These are phyloP conservation scores for Eurytoma adleriae DNA, from an alignment of 2,888 invertebrate species.

Conservation along the genomic window DNA sequence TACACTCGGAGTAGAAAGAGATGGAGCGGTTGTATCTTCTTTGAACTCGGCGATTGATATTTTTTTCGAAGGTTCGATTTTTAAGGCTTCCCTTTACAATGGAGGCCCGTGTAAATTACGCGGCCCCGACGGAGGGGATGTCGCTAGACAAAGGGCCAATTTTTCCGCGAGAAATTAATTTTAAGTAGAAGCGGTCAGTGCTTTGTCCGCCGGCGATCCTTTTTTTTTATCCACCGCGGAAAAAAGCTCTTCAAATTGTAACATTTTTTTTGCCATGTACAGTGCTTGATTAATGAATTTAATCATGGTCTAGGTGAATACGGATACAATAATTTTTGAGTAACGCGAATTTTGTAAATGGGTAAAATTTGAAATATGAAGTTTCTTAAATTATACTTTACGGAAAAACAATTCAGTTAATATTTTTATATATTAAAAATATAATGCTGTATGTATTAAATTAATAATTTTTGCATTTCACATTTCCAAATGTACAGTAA, in stretches of 20 bases:
- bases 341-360: too few relatives aligned
- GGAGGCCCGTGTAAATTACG: background rate
- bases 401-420: too few relatives aligned
- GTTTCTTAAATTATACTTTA: too few relatives aligned
- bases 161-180: background rate
- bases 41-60: conserved; percentile 39
- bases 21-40: background rate
- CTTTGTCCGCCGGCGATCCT: conserved; percentile 3
- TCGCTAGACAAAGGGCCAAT: background rate
- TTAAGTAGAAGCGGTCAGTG: conserved; percentile 25
- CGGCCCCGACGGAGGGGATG: background rate
- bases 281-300: background rate
- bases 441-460: too few relatives aligned
- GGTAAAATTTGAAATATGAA: too few relatives aligned
- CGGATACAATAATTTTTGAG: too few relatives aligned
- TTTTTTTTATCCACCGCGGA: background rate
- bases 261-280: too few relatives aligned
- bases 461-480: too few relatives aligned
- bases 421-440: too few relatives aligned
- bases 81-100: background rate
- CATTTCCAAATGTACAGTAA: too few relatives aligned
- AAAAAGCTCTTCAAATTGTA: background rate
- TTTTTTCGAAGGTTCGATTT: conserved; percentile 20
- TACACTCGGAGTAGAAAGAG: too few relatives aligned
- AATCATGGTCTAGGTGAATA: background rate